Evolutionary conservation across 1,140 invertebrate species (phyloP), one percentile per base, ranked within the genome.

Genomic region (Leptinotarsa defecta): DNA sequence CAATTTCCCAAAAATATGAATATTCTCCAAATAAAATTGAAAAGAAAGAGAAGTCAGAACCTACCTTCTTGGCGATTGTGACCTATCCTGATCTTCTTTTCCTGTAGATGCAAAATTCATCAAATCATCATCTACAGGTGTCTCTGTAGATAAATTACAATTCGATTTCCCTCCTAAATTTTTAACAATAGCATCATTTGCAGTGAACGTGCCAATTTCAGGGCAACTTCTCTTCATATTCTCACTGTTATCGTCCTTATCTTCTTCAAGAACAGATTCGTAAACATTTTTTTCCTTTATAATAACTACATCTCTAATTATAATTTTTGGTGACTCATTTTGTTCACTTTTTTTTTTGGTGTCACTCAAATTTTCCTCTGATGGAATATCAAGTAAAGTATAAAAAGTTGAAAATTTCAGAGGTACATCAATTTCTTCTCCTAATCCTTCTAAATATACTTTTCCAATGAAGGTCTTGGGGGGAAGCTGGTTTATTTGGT

Each of bases 41-140:
- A n/a, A 20, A n/a, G 17, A 62, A 8, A 62, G 6, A n/a, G 61
- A 20, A 62, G 17, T 8, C 61, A 62, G 61, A 19, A 68, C 34
- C n/a, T 68, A 71, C 69, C 69, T 71, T 27, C 19, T 20, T 19
- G 69, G 48, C 3, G n/a, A 19, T 27, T 17, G 11, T 11, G 69
- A 57, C 15, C n/a, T 19, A 15, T 57, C 52, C 52, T n/a, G 19
- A 22, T 57, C 52, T 24, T 57, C 69, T 17, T 71, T 71, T 57
- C 69, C 69, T 2, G 69, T 71, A 13, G 69, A 13, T 15, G 69
- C 69, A 61, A 71, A 71, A 71, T 71, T 61, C 69, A 71, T 71
- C 34, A 71, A 48, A 69, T 69, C 68, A 20, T 69, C 68, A 11
- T 69, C 43, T 6, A 69, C 24, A 27, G 0, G n/a, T 20, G n/a